Base-by-base conservation (phyloP, 2,888 invertebrate species). In the Pemphredon lugubris region DNA sequence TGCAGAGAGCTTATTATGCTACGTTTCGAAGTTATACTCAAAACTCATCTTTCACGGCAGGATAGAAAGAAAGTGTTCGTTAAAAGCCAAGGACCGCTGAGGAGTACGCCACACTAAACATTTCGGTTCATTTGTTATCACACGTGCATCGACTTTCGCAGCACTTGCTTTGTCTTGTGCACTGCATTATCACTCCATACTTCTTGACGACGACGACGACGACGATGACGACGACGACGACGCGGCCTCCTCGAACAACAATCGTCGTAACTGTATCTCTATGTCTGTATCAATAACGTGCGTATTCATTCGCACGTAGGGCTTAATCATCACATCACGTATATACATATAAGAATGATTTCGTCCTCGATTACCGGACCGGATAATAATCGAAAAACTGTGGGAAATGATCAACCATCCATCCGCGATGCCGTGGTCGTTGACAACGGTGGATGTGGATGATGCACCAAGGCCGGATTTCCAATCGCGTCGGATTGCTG, bases 391-490 rank as follows among this genome's bases (percentile, higher is more conserved):
- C 48, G 34, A 21, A 55, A 58, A 58, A 59, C 40, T n/a, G n/a
- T n/a, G n/a, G 32, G 63, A 67, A 65, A 47, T 59, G 44, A 60
- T 79, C 72, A 79, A 42, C 75, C 79, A 23, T 81, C 78, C 51
- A 55, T 66, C 30, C 79, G 79, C 18, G 77, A 71, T 23, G 53
- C 45, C 30, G 63, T 11, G 30, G 53, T 32, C 37, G 67, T 11
- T 53, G 74, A 75, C 73, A 79, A 59, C 60, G 79, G 77, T 73
- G 78, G 81, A 77, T 82, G 78, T 54, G 86, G 83, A 66, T 85
- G 84, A 82, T 88, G 88, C 79, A 88, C 88, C 84, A 86, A 87
- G 81, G 85, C 88, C 79, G 88, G 87, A 80, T 80, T 84, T 79
- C 82, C 85, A 77, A 82, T 83, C 71, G 80, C 70, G 70, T 85